These are phyloP conservation scores for Centropus unirufus DNA, from an alignment of 2,113 vertebrate species.

Conservation along the genomic window DNA sequence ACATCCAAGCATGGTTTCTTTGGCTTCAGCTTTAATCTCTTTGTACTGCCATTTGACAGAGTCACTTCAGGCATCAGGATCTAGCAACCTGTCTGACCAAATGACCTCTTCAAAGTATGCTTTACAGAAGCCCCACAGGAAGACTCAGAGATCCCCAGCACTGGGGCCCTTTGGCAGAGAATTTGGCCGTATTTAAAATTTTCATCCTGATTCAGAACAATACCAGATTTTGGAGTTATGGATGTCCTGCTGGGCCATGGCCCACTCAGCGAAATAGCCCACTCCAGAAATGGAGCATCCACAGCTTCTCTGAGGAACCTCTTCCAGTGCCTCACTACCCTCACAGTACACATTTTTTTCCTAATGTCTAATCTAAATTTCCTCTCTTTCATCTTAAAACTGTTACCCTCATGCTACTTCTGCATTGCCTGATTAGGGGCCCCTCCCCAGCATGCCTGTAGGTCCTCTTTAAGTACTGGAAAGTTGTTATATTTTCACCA, in stretches of 20 bases:
- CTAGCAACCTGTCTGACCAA: not conserved
- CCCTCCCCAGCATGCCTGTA: too few species aligned
- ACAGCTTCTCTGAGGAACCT: too few species aligned
- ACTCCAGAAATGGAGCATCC: too few species aligned
- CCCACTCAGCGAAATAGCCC: too few species aligned
- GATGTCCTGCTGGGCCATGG: not conserved
- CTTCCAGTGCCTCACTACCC: too few species aligned
- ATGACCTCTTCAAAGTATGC: not conserved
- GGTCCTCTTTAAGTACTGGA: too few species aligned
- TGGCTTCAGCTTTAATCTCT: not conserved
- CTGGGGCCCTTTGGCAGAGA: not conserved
- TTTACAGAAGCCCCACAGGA: not conserved
- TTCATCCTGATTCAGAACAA: not conserved
- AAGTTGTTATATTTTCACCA: too few species aligned
- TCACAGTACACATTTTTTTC: too few species aligned
- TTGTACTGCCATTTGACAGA: not conserved
- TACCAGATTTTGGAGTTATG: not conserved
- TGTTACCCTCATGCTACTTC: too few species aligned
- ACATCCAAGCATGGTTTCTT: not conserved
- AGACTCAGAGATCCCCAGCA: not conserved
- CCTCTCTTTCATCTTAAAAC: too few species aligned
- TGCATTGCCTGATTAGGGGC: too few species aligned
- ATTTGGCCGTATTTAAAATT: not conserved
- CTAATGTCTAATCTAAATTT: too few species aligned
- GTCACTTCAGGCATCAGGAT: not conserved